Percentiles rank a stretch among this genome's conserved stretches.
These are phyloP conservation scores for Caenorhabditis latens DNA, from an alignment of 1,140 invertebrate genomes.

Conservation along the genomic window DNA sequence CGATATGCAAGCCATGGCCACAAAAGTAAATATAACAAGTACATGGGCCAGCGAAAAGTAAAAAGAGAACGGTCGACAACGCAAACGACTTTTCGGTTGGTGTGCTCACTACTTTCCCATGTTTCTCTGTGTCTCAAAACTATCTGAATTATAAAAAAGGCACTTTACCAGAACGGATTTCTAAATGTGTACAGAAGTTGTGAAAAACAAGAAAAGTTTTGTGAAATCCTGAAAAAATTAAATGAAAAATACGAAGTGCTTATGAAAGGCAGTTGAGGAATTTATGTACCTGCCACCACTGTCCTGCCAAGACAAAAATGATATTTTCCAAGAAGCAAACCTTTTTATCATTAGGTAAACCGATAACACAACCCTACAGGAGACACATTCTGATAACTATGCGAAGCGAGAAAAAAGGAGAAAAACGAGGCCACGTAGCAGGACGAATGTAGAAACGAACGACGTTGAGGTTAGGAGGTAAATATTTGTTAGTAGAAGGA, in stretches of 20 bases:
- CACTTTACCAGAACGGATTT: no score
- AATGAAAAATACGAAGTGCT: no score
- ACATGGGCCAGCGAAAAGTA: constrained; percentile 22
- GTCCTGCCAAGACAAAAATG: no score
- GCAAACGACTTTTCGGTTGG: neutral
- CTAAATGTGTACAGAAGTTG: no score
- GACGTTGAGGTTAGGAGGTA: neutral
- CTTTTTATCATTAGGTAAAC: neutral
- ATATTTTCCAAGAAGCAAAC: constrained; percentile 2
- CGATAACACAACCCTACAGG: neutral
- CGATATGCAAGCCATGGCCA: constrained; percentile 26
- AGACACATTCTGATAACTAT: constrained; percentile 9
- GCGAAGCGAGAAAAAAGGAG: neutral
- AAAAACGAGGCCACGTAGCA: no score
- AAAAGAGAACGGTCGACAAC: constrained; percentile 4
- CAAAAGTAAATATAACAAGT: constrained; percentile 47
- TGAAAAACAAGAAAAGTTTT: no score
- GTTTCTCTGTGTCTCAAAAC: neutral
- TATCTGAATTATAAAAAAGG: no score
- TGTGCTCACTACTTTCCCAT: neutral
- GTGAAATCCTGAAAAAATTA: no score
- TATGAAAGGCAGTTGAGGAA: no score
- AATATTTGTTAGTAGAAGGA: constrained; percentile 23
- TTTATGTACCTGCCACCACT: no score
- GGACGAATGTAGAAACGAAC: no score